phyloP scores from a whole-genome alignment of 2,888 invertebrate species.

The Hybos culiciformis region DNA sequence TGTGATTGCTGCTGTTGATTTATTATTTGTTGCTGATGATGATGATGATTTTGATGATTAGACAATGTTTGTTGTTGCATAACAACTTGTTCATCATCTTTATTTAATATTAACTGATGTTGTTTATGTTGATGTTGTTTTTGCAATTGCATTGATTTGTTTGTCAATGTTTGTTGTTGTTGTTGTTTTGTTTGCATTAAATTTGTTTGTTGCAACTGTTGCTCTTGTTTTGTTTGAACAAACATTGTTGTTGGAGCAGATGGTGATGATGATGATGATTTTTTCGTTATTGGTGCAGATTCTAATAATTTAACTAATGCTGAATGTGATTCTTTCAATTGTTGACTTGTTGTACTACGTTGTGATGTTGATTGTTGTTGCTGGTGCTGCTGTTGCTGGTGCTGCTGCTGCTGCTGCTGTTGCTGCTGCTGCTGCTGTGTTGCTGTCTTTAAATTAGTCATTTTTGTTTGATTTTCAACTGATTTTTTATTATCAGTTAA shows the following conservation, averaged over 20 bases:
- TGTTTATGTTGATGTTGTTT: constrained; percentile 14
- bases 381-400: constrained; percentile 14
- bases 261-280: constrained; percentile 8
- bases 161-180: constrained; percentile 11
- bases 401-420: constrained; percentile 16
- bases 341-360: constrained; percentile 31
- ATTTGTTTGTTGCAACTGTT: constrained; percentile 11
- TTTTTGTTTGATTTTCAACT: background rate
- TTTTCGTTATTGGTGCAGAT: constrained; percentile 33
- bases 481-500: constrained; percentile 3
- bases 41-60: constrained; percentile 3
- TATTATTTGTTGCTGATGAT: constrained; percentile 9
- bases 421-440: background rate
- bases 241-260: constrained; percentile 10
- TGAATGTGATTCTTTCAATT: constrained; percentile 47
- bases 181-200: too few species aligned
- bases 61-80: too few species aligned
- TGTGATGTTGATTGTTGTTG: constrained; percentile 8
- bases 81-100: too few species aligned
- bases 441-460: background rate
- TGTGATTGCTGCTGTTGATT: constrained; percentile 16
- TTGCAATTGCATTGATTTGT: constrained; percentile 12
- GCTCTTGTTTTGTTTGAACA: constrained; percentile 10
- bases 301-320: constrained; percentile 51
- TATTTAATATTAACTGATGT: constrained; percentile 14